Evolutionary conservation across 2,797 vertebrate genomes (phyloP), one percentile per base, ranked within the genome.

Genomic region (Capromys pilorides): DNA sequence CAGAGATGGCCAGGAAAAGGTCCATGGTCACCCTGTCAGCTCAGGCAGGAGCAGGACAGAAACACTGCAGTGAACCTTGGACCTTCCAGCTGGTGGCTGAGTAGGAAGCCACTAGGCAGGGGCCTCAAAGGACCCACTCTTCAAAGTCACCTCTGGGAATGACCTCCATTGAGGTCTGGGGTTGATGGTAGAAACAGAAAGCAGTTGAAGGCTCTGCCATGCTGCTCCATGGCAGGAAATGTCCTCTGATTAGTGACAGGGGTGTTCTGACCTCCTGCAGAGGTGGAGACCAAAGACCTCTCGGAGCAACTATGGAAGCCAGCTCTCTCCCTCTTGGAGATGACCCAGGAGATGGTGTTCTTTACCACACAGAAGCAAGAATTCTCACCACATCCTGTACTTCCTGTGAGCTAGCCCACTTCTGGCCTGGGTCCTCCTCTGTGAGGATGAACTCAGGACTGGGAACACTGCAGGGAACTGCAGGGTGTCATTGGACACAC

Each of bases 101-200:
- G 80, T 62, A 66, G 62, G 51, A 85, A 86, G 89, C 54, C 41
- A 66, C 39, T 87, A 22, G 13, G 2, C 33, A 59, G 71, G 26
- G 49, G 22, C 13, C 12, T 28, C 33, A 1, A 69, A 36, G 66
- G 61, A 16, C 45, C 86, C 11, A 24, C 4, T 22, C 59, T 77
- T n/a, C 89, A 31, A 90, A 88, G 54, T 4, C 6, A 13, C 78
- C 92, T 36, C 19, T 36, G 79, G 49, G 45, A 39, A 41, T 0
- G 7, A 33, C 71, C 64, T 24, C 24, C 85, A 4, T 0, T 2
- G 9, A 26, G 75, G 14, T 5, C 57, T 59, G 66, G 14, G 51
- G 28, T 59, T 91, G n/a, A 31, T 1, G 1, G 41, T 0, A 13
- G 26, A 28, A 22, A 2, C 13, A 0, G 14, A 5, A 2, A 1